Conservation (phyloP, 2,113 vertebrate genomes). For the Hyaena hyaena region DNA sequence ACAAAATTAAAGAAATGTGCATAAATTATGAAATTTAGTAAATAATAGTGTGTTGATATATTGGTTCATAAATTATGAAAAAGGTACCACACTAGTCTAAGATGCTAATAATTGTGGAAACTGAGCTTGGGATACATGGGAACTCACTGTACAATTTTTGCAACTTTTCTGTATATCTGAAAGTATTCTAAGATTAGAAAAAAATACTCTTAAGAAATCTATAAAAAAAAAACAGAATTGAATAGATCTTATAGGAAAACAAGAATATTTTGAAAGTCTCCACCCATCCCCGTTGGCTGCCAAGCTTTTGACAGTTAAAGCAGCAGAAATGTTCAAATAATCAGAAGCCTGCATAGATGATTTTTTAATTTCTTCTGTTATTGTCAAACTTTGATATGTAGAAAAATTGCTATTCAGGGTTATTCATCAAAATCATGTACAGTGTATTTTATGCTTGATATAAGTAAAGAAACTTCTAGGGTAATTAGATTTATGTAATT, state of each 20-base stretch:
- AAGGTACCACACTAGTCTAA: not conserved
- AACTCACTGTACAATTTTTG: not conserved
- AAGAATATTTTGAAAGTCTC: not conserved
- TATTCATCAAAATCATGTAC: not conserved
- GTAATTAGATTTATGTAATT: not conserved
- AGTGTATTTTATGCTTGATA: not conserved
- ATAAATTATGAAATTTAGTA: not conserved
- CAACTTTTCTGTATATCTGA: not conserved
- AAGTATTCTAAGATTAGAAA: not conserved
- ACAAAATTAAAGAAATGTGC: not conserved
- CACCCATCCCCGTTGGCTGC: not conserved
- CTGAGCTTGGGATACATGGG: not conserved
- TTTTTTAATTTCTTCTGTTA: not conserved
- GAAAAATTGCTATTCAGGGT: not conserved
- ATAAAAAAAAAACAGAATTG: not conserved
- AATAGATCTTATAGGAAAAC: not conserved
- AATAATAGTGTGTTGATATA: not conserved
- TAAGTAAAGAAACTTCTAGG: not conserved
- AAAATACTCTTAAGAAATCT: not conserved
- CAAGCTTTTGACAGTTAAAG: not conserved
- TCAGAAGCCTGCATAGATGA: not conserved
- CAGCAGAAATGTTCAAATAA: not conserved
- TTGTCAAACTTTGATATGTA: not conserved
- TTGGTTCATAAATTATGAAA: not conserved
- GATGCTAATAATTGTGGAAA: not conserved